Conservation (phyloP, 2,888 invertebrate species). For the Amiota communis region DNA sequence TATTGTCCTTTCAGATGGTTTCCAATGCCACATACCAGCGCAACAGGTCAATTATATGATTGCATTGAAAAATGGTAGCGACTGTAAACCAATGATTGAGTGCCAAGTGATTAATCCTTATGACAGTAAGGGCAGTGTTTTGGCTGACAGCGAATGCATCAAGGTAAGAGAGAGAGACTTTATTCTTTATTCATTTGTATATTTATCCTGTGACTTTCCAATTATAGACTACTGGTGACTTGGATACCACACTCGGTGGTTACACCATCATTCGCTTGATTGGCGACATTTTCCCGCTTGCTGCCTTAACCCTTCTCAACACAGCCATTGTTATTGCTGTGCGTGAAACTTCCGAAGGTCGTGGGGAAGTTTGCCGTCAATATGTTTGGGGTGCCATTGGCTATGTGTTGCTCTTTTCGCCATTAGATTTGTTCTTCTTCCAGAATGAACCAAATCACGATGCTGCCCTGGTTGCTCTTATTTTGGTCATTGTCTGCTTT, state of each 20-base stretch:
- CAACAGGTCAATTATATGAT: constrained; percentile 74
- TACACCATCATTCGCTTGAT: constrained; percentile 81
- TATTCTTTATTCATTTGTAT: neutral
- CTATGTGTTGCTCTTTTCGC: constrained; percentile 80
- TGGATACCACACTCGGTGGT: constrained; percentile 80
- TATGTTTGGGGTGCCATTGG: constrained; percentile 84
- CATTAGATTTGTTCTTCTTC: constrained; percentile 74
- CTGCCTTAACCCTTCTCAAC: constrained; percentile 81
- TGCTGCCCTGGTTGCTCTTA: constrained; percentile 55
- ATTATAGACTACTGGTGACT: constrained; percentile 76
- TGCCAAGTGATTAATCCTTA: constrained; percentile 84
- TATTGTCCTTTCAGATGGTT: constrained; percentile 71
- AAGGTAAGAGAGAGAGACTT: constrained; percentile 59
- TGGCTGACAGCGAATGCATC: constrained; percentile 81
- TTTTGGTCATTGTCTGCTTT: constrained; percentile 75
- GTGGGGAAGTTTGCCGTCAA: constrained; percentile 86
- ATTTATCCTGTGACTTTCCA: neutral
- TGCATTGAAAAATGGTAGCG: constrained; percentile 57
- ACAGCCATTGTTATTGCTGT: constrained; percentile 88
- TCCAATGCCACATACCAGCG: constrained; percentile 79
- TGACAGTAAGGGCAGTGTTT: constrained; percentile 78
- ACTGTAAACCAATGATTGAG: constrained; percentile 80
- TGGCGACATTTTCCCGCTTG: constrained; percentile 85
- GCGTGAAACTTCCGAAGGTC: constrained; percentile 84
- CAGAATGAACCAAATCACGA: constrained; percentile 61